Conservation (phyloP, 1,140 invertebrate species). For the Drepana arcuata region DNA sequence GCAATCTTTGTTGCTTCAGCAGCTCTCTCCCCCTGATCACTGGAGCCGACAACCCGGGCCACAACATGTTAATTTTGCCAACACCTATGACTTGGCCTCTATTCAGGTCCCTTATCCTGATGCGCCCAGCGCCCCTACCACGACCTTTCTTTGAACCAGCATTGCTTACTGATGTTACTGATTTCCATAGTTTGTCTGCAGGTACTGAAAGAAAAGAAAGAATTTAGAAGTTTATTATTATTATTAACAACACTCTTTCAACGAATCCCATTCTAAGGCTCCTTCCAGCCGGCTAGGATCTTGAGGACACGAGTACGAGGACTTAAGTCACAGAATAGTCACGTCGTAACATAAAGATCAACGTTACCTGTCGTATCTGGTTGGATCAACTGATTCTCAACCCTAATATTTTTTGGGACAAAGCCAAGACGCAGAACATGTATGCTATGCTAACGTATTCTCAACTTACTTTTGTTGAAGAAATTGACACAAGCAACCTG, state of each 20-base stretch:
- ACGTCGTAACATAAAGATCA: too few relatives aligned
- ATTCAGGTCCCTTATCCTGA: slow-evolving; percentile 88
- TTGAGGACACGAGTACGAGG: too few relatives aligned
- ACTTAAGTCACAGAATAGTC: too few relatives aligned
- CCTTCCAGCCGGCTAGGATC: too few relatives aligned
- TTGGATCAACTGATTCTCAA: too few relatives aligned
- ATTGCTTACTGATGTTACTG: slow-evolving; percentile 95
- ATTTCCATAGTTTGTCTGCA: slow-evolving; percentile 92
- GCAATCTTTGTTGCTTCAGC: slow-evolving; percentile 78
- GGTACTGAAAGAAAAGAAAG: slow-evolving; percentile 73
- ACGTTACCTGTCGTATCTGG: too few relatives aligned
- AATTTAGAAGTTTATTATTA: slow-evolving; percentile 1
- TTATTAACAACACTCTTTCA: too few relatives aligned
- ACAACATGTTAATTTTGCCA: slow-evolving; percentile 88
- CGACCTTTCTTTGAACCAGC: slow-evolving; percentile 95
- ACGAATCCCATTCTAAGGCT: too few relatives aligned
- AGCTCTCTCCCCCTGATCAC: slow-evolving; percentile 85
- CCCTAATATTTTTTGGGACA: too few relatives aligned
- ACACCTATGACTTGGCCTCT: slow-evolving; percentile 90
- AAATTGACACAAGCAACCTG: slow-evolving; percentile 42
- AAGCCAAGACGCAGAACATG: too few relatives aligned
- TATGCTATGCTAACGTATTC: slow-evolving; percentile 1
- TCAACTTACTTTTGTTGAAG: slow-evolving; percentile 59
- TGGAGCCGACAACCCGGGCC: slow-evolving; percentile 92
- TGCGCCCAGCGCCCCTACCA: slow-evolving; percentile 84